Percentiles rank a stretch among this genome's conserved stretches.
These are phyloP conservation scores for Chrysomela aeneicollis DNA, from an alignment of 2,888 invertebrate genomes.

Conservation along the genomic window DNA sequence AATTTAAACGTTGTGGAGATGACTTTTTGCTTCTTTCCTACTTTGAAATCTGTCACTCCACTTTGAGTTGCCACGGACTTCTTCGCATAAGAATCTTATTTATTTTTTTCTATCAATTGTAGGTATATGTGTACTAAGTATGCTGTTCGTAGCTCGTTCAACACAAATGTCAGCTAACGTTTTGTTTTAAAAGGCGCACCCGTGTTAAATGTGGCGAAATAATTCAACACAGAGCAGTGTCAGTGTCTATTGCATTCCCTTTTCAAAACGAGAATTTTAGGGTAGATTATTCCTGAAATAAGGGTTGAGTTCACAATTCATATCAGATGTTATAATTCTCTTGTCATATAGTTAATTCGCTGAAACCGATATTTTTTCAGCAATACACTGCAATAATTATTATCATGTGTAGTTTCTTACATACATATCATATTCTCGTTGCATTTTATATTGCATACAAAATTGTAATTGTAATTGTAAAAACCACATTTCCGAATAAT, in stretches of 20 bases:
- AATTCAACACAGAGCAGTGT: slow-evolving; percentile 56
- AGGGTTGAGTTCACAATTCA: slow-evolving; percentile 44
- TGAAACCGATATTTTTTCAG: slow-evolving; percentile 35
- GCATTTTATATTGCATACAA: too few species aligned
- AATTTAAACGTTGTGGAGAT: too few species aligned
- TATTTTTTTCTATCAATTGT: too few species aligned
- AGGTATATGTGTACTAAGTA: neutral
- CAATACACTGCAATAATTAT: too few species aligned
- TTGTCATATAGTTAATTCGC: slow-evolving; percentile 33
- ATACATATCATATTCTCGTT: too few species aligned
- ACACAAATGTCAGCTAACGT: slow-evolving; percentile 54
- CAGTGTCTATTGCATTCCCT: slow-evolving; percentile 55
- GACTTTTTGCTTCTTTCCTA: too few species aligned
- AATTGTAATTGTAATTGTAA: too few species aligned
- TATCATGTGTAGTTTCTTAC: too few species aligned
- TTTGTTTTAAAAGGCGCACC: slow-evolving; percentile 50
- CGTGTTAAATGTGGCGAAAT: slow-evolving; percentile 59
- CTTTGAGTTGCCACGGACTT: too few species aligned
- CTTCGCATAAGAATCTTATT: too few species aligned
- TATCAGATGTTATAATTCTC: slow-evolving; percentile 37
- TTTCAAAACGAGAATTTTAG: slow-evolving; percentile 45
- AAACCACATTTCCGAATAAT: too few species aligned
- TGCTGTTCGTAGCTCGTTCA: slow-evolving; percentile 51
- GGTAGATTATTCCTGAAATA: slow-evolving; percentile 43
- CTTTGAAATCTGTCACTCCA: too few species aligned